Base-by-base conservation (phyloP, 2,888 invertebrate genomes). In the Aspidiotus rigidus region DNA sequence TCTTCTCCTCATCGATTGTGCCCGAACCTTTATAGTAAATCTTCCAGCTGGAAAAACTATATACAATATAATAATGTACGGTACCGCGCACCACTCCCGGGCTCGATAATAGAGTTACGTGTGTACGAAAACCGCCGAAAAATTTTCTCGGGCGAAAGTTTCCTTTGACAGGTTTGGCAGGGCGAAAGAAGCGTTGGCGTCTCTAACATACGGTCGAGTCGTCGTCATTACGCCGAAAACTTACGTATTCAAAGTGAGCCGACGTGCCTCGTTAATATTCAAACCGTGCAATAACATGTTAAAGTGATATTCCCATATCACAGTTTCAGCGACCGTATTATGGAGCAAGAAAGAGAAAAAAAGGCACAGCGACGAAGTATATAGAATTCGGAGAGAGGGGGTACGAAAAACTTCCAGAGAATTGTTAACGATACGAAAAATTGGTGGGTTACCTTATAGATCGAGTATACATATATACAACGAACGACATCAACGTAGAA, bases 241-340 rank as follows among this genome's bases (percentile, higher is more conserved):
- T 55, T 55, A 16, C 56, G 56, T 17, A 55, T 55, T 55, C 56
- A 16, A 55, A 3, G 56, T 55, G 56, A 55, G 17, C 56, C 56
- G 56, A 55, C 17, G 56, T n/a, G 15, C 56, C 17, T 55, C 56
- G 56, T 55, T 55, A 55, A 55, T 55, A 55, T 55, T 55, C 56
- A 55, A 55, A 55, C 16, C 16, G 15, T 55, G 56, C 17, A 16
- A 55, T 17, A 55, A 55, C 56, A 55, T 13, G 56, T 55, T 55
- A 17, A 55, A 55, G 56, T 55, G 56, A 55, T 55, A 55, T 55
- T 55, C n/a, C 17, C 56, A 55, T 55, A n/a, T 55, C 17, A 17
- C 56, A 55, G 17, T 13, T 55, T 55, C 17, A 55, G 56, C n/a
- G 8, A 55, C 56, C 56, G 13, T n/a, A 55, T 55, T 55, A 55